Conservation (phyloP, 1,140 invertebrate genomes). For the Vollenhovia emeryi region DNA sequence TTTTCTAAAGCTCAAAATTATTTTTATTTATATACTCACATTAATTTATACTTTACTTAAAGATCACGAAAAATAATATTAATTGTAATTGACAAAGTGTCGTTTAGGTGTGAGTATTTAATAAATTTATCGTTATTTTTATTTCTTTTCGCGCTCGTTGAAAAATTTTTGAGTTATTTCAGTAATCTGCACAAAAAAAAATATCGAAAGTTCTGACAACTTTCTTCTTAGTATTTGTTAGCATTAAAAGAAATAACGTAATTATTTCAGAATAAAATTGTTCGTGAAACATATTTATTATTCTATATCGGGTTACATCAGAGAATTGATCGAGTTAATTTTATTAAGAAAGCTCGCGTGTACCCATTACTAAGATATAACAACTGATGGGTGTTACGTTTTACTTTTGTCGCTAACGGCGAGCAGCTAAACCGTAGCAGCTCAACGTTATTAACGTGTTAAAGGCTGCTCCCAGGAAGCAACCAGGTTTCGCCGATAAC, state of each 20-base stretch:
- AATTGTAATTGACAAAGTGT: not conserved
- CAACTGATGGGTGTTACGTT: not conserved
- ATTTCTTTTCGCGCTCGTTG: not conserved
- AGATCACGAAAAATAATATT: not conserved
- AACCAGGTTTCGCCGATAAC: constrained; percentile 27
- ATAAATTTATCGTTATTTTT: not conserved
- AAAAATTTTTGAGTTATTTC: not conserved
- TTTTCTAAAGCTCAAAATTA: not conserved
- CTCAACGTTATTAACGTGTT: not conserved
- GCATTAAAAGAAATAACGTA: not conserved
- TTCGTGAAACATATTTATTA: not conserved
- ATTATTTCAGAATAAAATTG: constrained; percentile 1
- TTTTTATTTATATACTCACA: not conserved
- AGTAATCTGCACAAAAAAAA: not conserved
- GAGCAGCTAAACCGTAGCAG: not conserved
- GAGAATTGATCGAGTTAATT: not conserved
- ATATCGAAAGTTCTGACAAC: not conserved
- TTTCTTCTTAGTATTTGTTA: not conserved
- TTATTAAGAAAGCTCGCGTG: not conserved
- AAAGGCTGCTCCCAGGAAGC: not conserved
- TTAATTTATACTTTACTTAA: not conserved
- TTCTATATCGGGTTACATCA: not conserved
- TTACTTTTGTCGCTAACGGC: not conserved
- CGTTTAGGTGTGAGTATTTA: not conserved
- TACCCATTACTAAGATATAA: not conserved